These are phyloP conservation scores for Megaceryle torquata DNA, from an alignment of 2,113 vertebrate genomes.

Conservation along the genomic window DNA sequence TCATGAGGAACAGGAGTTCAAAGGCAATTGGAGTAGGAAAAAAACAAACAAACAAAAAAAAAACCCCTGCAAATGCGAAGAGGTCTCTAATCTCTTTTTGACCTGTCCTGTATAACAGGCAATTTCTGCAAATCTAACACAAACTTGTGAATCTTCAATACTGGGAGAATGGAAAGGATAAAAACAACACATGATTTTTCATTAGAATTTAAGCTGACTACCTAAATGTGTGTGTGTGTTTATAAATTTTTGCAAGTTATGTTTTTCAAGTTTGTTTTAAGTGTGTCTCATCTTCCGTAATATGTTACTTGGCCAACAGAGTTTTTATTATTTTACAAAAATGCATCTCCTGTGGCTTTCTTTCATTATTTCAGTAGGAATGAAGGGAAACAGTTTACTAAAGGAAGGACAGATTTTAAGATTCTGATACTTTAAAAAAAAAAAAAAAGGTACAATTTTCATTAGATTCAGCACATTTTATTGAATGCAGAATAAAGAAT, in stretches of 20 bases:
- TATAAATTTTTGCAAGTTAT: neutral
- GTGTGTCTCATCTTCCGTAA: neutral
- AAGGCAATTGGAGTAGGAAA: conserved; percentile 6
- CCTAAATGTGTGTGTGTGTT: neutral
- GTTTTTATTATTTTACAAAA: neutral
- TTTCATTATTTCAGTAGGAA: neutral
- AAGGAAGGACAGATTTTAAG: neutral
- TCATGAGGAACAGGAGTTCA: neutral
- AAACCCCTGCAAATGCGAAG: neutral
- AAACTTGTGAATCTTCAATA: conserved; percentile 15
- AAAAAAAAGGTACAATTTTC: neutral
- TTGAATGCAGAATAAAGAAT: neutral
- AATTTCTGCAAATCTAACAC: conserved; percentile 9
- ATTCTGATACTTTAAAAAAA: neutral
- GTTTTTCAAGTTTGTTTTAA: neutral
- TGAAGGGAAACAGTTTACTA: neutral
- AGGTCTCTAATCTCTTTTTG: conserved; percentile 21
- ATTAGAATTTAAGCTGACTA: conserved; percentile 17
- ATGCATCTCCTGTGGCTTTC: neutral
- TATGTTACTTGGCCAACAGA: neutral
- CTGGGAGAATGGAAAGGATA: neutral
- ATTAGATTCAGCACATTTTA: neutral
- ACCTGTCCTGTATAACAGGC: neutral
- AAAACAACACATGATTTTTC: neutral
- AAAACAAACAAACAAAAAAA: neutral